Evolutionary conservation across 2,113 vertebrate genomes (phyloP), one percentile per base, ranked within the genome.

Genomic region (Zootoca vivipara): DNA sequence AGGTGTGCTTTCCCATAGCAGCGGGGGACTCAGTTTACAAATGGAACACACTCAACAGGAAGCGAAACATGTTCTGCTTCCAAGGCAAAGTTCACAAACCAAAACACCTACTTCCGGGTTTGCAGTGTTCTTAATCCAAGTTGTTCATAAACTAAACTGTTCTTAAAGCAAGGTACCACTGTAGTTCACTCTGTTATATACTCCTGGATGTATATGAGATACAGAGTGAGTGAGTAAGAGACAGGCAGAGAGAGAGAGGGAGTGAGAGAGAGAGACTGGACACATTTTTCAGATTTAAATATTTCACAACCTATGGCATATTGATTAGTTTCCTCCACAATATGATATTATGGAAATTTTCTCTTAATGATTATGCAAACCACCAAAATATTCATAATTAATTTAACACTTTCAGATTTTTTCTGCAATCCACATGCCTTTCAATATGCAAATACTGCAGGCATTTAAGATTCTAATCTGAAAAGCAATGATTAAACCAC

Each of bases 121-220:
- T 52, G 46, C 10, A 1, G 46, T 2, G 10, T 52, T 52, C 46
- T 52, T 52, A 52, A 52, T 52, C 9, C 46, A 52, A 52, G 46
- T 52, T 52, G 46, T 52, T 52, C 46, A 52, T 52, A 52, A 52
- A 52, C 46, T 52, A 52, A 52, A 2, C 46, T 52, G 2, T 52
- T 52, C 9, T 52, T 52, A 52, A 52, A 52, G 9, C 46, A 52
- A 52, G 46, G 46, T 52, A 52, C 46, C 46, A 52, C 46, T 52
- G 46, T 52, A 88, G 90, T 91, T 92, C 86, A 86, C 93, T 56
- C 30, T n/a, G 85, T 89, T 52, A 52, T n/a, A n/a, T n/a, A 79
- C 90, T 77, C 35, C 78, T 86, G 73, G 67, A 18, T 92, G 90
- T 90, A 88, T 33, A 28, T 83, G 82, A 83, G 70, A 83, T 52